Evolutionary conservation across 2,797 vertebrate species (phyloP).

Genomic region (Anniella stebbinsi): DNA sequence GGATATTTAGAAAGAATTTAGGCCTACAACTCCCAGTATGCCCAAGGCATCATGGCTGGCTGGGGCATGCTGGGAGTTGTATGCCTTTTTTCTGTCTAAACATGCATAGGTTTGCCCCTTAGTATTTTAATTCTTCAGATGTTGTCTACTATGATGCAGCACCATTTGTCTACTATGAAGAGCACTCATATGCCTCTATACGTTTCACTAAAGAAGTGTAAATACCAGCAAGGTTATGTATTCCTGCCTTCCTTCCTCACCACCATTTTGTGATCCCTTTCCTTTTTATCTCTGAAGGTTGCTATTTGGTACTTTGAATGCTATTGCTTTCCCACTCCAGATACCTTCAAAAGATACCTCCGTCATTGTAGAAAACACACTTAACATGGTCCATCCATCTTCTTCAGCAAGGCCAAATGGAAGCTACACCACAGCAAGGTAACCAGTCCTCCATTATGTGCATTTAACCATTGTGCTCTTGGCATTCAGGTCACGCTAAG

Average conservation of each 20-base stretch:
- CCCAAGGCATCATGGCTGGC: too few species aligned
- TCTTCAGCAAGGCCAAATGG: neutral
- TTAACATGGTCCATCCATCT: neutral
- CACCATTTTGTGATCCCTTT: neutral
- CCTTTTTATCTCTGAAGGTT: neutral
- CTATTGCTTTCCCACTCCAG: neutral
- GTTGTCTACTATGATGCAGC: neutral
- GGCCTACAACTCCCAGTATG: too few species aligned
- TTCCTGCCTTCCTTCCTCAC: neutral
- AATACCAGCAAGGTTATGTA: neutral
- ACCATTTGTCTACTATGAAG: too few species aligned
- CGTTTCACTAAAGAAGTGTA: neutral
- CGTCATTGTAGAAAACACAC: too few species aligned
- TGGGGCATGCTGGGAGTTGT: too few species aligned
- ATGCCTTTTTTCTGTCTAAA: too few species aligned
- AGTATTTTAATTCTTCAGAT: neutral
- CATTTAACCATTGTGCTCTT: neutral
- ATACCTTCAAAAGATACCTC: neutral
- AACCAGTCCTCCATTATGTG: neutral
- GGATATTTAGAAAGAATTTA: too few species aligned
- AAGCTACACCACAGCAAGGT: neutral
- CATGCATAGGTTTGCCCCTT: too few species aligned
- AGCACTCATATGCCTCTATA: neutral
- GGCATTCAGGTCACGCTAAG: neutral
- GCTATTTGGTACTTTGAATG: neutral